Conservation (phyloP, 2,888 invertebrate genomes). For the Polyommatus iphigenia region DNA sequence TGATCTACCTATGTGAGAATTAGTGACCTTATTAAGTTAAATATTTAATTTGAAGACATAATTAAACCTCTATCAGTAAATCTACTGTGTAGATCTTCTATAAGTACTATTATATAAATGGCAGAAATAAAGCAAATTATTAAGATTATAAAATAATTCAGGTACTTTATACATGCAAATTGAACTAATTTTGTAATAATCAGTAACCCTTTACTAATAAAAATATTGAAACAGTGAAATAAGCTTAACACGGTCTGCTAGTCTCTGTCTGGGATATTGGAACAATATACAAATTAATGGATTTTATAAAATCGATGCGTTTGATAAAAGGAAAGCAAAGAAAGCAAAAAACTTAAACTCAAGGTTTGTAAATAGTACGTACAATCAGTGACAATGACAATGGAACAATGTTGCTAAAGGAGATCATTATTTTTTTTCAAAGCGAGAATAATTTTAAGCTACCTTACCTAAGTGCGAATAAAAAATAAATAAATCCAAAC, state of each 20-base stretch:
- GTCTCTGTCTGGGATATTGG: too few relatives aligned
- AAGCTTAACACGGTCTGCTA: too few relatives aligned
- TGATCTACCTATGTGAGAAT: conserved; percentile 26
- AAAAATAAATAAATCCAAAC: not conserved
- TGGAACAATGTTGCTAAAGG: too few relatives aligned
- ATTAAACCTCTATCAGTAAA: not conserved
- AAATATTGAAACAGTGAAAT: too few relatives aligned
- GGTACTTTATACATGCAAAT: too few relatives aligned
- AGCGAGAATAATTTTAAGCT: not conserved
- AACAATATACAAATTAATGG: too few relatives aligned
- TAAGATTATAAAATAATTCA: too few relatives aligned
- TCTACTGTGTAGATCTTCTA: not conserved
- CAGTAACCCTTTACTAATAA: too few relatives aligned
- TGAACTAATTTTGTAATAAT: too few relatives aligned
- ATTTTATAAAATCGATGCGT: too few relatives aligned
- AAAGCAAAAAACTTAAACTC: not conserved
- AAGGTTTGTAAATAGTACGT: not conserved
- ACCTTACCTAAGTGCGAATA: not conserved
- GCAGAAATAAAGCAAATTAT: too few relatives aligned
- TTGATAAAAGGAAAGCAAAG: not conserved
- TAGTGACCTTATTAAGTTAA: not conserved
- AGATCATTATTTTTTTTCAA: not conserved
- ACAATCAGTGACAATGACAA: not conserved
- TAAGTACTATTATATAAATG: too few relatives aligned
- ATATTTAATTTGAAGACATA: not conserved